A percentile compares a stretch with the other conserved stretches of the same genome.
Conservation (phyloP, 1,140 invertebrate species). For the Dreissena rostriformis region DNA sequence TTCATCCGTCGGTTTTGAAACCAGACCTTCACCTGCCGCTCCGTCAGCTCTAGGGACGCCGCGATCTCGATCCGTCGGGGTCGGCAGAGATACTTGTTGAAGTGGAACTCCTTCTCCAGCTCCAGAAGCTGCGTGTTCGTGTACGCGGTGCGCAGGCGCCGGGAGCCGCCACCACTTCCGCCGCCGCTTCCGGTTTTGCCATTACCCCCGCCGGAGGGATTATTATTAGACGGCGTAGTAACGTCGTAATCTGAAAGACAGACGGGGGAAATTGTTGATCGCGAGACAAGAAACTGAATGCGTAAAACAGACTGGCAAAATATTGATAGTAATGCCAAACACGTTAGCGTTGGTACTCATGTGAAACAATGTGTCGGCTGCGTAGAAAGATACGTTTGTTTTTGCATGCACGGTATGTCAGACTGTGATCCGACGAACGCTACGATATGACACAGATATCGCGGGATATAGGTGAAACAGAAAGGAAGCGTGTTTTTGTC, state of each 20-base stretch:
- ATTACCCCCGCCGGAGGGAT: slow-evolving; percentile 21
- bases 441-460: no score
- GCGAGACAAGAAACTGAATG: no score
- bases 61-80: slow-evolving; percentile 92
- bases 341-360: slow-evolving; percentile 43
- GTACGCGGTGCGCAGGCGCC: slow-evolving; percentile 93
- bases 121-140: slow-evolving; percentile 99
- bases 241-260: slow-evolving; percentile 54
- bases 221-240: slow-evolving; percentile 38
- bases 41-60: slow-evolving; percentile 87
- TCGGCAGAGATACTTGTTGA: slow-evolving; percentile 90
- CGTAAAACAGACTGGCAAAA: slow-evolving; percentile 6
- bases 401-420: no score
- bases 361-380: slow-evolving; percentile 3
- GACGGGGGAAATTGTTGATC: not conserved
- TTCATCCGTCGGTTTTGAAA: slow-evolving; percentile 79
- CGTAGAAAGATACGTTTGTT: no score
- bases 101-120: slow-evolving; percentile 96
- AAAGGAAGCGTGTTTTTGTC: no score
- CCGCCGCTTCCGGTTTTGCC: slow-evolving; percentile 58
- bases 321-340: slow-evolving; percentile 49
- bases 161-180: slow-evolving; percentile 72
- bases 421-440: no score
- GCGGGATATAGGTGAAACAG: no score
- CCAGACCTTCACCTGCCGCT: slow-evolving; percentile 78